Base-by-base conservation (phyloP, 2,113 vertebrate species). In the Orycteropus afer region DNA sequence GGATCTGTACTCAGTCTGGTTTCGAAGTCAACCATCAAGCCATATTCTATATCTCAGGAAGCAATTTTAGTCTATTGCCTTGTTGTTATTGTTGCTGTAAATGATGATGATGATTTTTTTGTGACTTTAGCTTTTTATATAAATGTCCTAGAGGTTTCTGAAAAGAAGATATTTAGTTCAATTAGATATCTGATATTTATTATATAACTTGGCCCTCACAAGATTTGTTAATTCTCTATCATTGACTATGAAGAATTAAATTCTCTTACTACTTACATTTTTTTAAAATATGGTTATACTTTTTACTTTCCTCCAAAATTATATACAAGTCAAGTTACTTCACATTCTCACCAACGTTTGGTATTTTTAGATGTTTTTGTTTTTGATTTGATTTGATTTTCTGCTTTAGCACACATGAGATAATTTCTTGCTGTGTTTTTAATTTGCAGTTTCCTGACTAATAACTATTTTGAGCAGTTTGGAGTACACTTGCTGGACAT, bases 1-100 rank as follows among this genome's bases (percentile, higher is more conserved):
- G 4, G 40, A 27, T 74, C 51, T 59, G 23, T 65, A 27, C 7
- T 81, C 34, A 8, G 42, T 59, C 65, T 34, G 34, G 4, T 89
- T 57, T 89, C 23, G 17, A 9, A 76, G 18, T 3, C 25, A 32
- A 51, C 10, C 0, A 4, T 34, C 3, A 11, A 0, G 5, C 10
- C 15, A 12, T 1, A 55, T 1, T 0, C 18, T 3, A 57, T 22
- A 13, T 42, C 27, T 84, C 49, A 63, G 37, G 3, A 47, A 63
- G n/a, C 15, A 17, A 29, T 0, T 29, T 67, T 45, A n/a, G 1
- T 45, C 51, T 63, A 18, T 40, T 59, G 40, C 47, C 57, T n/a
- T 49, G 1, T 40, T 23, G 1, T 15, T 53, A 53, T 53, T 53
- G 51, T n/a, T 88, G 22, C 29, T 45, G 1, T 27, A 82, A 42